Base-by-base conservation (phyloP, 1,140 invertebrate genomes). In the Cepaea nemoralis region DNA sequence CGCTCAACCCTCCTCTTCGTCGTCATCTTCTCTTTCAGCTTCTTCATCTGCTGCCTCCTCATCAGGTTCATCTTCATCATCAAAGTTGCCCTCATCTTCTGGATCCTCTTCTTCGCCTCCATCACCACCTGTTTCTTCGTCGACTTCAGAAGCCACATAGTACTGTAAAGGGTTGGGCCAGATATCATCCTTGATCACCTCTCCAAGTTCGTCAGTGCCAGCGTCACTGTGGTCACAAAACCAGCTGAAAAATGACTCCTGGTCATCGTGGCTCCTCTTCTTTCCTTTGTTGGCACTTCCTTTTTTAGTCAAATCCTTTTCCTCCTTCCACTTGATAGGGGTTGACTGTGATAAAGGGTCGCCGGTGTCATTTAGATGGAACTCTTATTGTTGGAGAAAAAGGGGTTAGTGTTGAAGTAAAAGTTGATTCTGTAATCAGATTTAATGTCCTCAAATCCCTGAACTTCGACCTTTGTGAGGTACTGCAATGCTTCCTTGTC, bases 161-260 rank as follows among this genome's bases (percentile, higher is more conserved):
- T 97, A 97, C 92, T 96, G 96, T 80, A 97, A 93, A 77, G 96
- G 96, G 93, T 97, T 97, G 70, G 95, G n/a, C n/a, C n/a, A n/a
- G n/a, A n/a, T n/a, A n/a, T n/a, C n/a, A n/a, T n/a, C n/a, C n/a
- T n/a, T n/a, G n/a, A n/a, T n/a, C n/a, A n/a, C n/a, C n/a, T n/a
- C n/a, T n/a, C n/a, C n/a, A n/a, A n/a, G n/a, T n/a, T 92, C 91
- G 86, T 91, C 91, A 48, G 89, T 88, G 1, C 89, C 88, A 42
- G 89, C 90, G 82, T 92, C 91, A 14, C 83, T 86, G 66, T 91
- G 89, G 76, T 92, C 91, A 63, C 86, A 86, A 81, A 92, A 92
- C n/a, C n/a, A n/a, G n/a, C n/a, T n/a, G n/a, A n/a, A n/a, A n/a
- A n/a, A n/a, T n/a, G n/a, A n/a, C n/a, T 91, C 90, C 82, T 90